Evolutionary conservation across 2,797 vertebrate species (phyloP), one percentile per base, ranked within the genome.

Genomic region (Bovichtus variegatus): DNA sequence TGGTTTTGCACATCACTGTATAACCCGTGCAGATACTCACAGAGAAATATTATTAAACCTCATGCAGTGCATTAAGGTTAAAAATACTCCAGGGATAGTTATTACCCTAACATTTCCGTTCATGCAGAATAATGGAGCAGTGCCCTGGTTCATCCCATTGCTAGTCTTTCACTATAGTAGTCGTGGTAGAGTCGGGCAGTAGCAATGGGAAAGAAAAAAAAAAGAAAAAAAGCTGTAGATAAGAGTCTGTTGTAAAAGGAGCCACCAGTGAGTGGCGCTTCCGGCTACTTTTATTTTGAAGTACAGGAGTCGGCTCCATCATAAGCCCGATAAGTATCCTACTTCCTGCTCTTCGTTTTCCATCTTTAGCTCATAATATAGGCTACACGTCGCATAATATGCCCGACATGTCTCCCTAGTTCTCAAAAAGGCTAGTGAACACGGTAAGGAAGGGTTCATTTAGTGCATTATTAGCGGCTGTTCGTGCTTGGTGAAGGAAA

Each of bases 201-300:
- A 23, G 0, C 9, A 57, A 13, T 19, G 16, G 9, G 1, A n/a
- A n/a, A n/a, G 9, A 1, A 1, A 57, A 27, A 47, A 70, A 4
- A n/a, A n/a, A n/a, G 9, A 1, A 1, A 57, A 27, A 47, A 70
- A 4, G 2, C n/a, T 38, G 2, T 18, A 46, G 21, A 21, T 4
- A 11, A 9, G 0, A 15, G 16, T 23, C 9, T 60, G 23, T 27
- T 49, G 8, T 23, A 2, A 40, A 31, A 50, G 1, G 2, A 55
- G 1, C 13, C 38, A 5, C 2, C 36, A 40, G 7, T 38, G 31
- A 27, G 1, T 5, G 25, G 3, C 40, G 4, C 63, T 74, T 60
- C 60, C 44, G 58, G 41, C 2, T 8, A 57, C 69, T 44, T 74
- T 84, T 77, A 80, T 57, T 86, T 78, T 75, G 58, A 74, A 80